A percentile compares a stretch with the other conserved stretches of the same genome.
Conservation (phyloP, 2,113 vertebrate species). For the Petrocephalus microphthalmus region DNA sequence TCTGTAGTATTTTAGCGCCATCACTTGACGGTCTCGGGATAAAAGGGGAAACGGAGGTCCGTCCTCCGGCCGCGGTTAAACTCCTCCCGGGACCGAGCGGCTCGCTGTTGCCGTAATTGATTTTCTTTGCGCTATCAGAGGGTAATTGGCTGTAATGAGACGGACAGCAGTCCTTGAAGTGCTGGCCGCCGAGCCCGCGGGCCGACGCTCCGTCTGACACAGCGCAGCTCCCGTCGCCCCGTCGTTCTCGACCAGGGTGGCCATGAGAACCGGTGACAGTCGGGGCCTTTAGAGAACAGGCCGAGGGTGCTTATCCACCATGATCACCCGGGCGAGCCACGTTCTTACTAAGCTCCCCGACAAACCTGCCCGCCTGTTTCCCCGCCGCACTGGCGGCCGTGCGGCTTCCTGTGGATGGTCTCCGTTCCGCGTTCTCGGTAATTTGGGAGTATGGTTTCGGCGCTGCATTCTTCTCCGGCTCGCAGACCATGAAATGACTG, state of each 20-base stretch:
- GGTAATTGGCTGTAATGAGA: conserved; percentile 20
- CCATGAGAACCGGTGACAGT: neutral
- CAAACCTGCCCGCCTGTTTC: neutral
- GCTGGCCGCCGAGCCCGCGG: neutral
- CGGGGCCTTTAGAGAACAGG: neutral
- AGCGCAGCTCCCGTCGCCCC: neutral
- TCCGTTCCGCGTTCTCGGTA: neutral
- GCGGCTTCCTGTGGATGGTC: neutral
- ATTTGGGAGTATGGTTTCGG: neutral
- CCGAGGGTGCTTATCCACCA: neutral
- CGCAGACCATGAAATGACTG: neutral
- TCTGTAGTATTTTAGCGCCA: neutral
- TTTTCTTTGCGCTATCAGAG: conserved; percentile 18
- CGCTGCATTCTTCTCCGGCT: neutral
- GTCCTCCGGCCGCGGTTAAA: neutral
- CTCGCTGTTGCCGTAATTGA: conserved; percentile 12
- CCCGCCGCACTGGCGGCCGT: neutral
- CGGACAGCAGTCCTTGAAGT: conserved; percentile 1
- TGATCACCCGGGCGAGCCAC: neutral
- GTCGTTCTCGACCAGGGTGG: neutral
- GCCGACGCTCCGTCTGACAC: neutral
- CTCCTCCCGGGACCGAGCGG: neutral
- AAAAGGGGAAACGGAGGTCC: neutral
- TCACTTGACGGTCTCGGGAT: neutral
- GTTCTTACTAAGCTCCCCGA: neutral